Base-by-base conservation (phyloP, 1,140 invertebrate genomes). In the Cylas formicarius region DNA sequence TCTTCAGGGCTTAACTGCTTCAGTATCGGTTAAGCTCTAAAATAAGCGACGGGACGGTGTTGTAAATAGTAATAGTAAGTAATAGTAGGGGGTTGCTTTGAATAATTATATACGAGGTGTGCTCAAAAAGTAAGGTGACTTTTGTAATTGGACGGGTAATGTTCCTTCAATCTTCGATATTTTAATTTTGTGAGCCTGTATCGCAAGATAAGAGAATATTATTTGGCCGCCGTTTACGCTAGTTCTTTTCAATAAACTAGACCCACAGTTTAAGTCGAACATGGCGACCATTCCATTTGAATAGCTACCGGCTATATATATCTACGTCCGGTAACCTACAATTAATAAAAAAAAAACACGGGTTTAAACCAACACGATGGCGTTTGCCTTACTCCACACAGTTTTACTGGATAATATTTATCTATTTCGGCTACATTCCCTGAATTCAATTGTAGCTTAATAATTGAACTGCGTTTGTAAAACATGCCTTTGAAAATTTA, bases 301-400 rank as follows among this genome's bases (percentile, higher is more conserved):
- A 56, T 62, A 65, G 16, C 61, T 58, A 6, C 58, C 55, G 23
- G 53, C 57, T n/a, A n/a, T 32, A 62, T 28, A 41, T 51, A 51
- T 43, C 39, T 42, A 42, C 60, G 60, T n/a, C 52, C 54, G 29
- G 35, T 17, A 41, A 53, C 53, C 54, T 62, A 32, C 32, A 61
- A 10, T 44, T 24, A 11, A 26, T 17, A n/a, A 44, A 13, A 32
- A 23, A 11, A 8, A 17, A 46, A 14, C 17, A 21, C 14, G 2
- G 3, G 34, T 34, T 2, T 19, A 36, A 42, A 22, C 8, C 29
- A 20, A 35, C 29, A n/a, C n/a, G 32, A 16, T 44, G 21, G 24
- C 19, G 32, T 19, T 28, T 54, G 65, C 65, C 52, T 62, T 63
- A 34, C 51, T 56, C 65, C 65, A 67, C n/a, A 65, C 24, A 65